Evolutionary conservation across 92 coral and sea anemone species (phyloP), one percentile per base, ranked within the genome.

Genomic region (Parazoanthus swiftii): DNA sequence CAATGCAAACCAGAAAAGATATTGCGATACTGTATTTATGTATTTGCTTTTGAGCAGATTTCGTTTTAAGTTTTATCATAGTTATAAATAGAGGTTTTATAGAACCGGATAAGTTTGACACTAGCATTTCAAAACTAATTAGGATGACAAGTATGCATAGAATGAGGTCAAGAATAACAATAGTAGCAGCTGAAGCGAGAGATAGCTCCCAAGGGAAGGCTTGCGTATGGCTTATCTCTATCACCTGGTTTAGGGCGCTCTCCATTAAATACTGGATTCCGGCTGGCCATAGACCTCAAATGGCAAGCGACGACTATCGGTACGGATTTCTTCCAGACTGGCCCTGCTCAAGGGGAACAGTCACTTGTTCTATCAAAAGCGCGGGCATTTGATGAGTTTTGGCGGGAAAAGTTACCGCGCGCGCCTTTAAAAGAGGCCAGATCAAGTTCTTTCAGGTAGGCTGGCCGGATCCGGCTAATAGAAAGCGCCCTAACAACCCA

Each of bases 11-110:
- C 1, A 46, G 25, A 46, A 70, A 46, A n/a, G 25, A 4, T 29
- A n/a, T 8, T 44, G 76, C 58, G 77, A 42, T 68, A 25, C 66
- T 25, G 77, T 83, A 48, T 71, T 48, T 84, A 80, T 80, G 21
- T 80, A 54, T 80, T 33, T n/a, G 25, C 56, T 46, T 26, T 8
- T 79, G 37, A 46, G 36, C 82, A 79, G 36, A 79, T 21, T 11
- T 48, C 29, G 50, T 21, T 43, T 79, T 25, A 29, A 29, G 33
- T 29, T 29, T 29, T 29, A 29, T 29, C 33, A 29, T 29, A 29
- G 33, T 29, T 29, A 29, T 29, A 29, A 29, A 29, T 25, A 2
- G 14, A 20, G 33, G 11, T 36, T 73, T 73, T 73, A 73, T 29
- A 36, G 77, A 73, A 73, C 42, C 35, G 21, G 66, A 10, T 46